phyloP scores from a whole-genome alignment of 2,888 invertebrate genomes.

The Eristalis intricaria region DNA sequence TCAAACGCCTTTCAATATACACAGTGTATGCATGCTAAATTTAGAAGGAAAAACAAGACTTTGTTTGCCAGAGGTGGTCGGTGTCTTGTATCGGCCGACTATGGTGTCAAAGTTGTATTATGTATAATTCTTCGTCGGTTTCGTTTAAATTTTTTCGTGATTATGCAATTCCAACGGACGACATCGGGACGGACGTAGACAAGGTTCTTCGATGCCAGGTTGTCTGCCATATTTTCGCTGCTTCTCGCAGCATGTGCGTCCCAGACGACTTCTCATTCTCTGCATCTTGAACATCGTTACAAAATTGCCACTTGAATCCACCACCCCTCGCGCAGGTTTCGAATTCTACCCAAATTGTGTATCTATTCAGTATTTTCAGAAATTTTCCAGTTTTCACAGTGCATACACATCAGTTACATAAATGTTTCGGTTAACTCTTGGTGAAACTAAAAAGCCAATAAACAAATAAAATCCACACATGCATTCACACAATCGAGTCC shows the following conservation, averaged over 20 bases:
- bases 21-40: slow-evolving; percentile 40
- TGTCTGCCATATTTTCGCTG: slow-evolving; percentile 38
- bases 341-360: slow-evolving; percentile 49
- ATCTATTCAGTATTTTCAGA: slow-evolving; percentile 42
- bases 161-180: slow-evolving; percentile 54
- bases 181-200: slow-evolving; percentile 9
- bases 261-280: neutral
- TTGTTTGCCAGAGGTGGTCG: slow-evolving; percentile 36
- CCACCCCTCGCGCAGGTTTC: slow-evolving; percentile 54
- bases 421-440: slow-evolving; percentile 20
- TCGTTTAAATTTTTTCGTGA: slow-evolving; percentile 17
- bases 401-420: slow-evolving; percentile 46
- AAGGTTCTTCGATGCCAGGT: slow-evolving; percentile 26
- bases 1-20: slow-evolving; percentile 24
- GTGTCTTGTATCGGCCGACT: slow-evolving; percentile 36
- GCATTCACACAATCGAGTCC: neutral
- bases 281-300: neutral
- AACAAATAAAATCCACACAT: neutral
- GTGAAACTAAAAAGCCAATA: neutral
- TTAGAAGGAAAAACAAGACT: slow-evolving; percentile 37
- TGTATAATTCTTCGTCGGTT: neutral
- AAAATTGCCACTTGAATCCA: neutral
- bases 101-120: slow-evolving; percentile 35
- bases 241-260: slow-evolving; percentile 14
- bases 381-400: slow-evolving; percentile 9